These are phyloP conservation scores for Nemopilema nomurai DNA, from an alignment of 30 jellyfish, hydroid and myxozoan genomes.

Conservation along the genomic window DNA sequence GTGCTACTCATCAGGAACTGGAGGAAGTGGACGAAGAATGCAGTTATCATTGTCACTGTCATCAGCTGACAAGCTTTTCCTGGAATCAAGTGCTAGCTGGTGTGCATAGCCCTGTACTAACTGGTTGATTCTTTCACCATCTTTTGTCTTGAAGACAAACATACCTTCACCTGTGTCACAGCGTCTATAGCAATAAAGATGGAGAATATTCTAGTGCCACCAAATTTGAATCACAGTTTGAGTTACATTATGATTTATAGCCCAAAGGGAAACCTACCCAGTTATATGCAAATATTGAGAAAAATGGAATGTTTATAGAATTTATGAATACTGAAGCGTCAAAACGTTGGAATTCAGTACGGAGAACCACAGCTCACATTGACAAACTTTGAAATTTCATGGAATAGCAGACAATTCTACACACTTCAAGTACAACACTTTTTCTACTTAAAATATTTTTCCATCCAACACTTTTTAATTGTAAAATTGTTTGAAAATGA, in stretches of 20 bases:
- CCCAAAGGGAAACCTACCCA: too few species aligned
- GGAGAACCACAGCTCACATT: too few species aligned
- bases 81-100: conserved; percentile 36
- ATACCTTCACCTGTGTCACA: conserved; percentile 86
- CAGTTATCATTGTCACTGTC: conserved; percentile 48
- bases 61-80: conserved; percentile 28
- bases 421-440: too few species aligned
- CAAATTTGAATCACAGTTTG: background rate
- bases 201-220: background rate
- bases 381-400: too few species aligned
- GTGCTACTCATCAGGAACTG: conserved; percentile 52
- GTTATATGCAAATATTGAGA: too few species aligned
- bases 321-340: too few species aligned
- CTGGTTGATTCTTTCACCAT: conserved; percentile 58
- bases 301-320: too few species aligned
- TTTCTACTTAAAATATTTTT: too few species aligned
- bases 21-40: conserved; percentile 61
- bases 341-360: too few species aligned
- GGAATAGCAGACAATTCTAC: too few species aligned
- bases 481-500: too few species aligned
- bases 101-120: conserved; percentile 51
- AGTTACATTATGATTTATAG: background rate
- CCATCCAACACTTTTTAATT: too few species aligned
- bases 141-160: conserved; percentile 66
- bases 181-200: conserved; percentile 28